phyloP scores from a whole-genome alignment of 2,797 vertebrate species.

The Peromyscus attwateri region DNA sequence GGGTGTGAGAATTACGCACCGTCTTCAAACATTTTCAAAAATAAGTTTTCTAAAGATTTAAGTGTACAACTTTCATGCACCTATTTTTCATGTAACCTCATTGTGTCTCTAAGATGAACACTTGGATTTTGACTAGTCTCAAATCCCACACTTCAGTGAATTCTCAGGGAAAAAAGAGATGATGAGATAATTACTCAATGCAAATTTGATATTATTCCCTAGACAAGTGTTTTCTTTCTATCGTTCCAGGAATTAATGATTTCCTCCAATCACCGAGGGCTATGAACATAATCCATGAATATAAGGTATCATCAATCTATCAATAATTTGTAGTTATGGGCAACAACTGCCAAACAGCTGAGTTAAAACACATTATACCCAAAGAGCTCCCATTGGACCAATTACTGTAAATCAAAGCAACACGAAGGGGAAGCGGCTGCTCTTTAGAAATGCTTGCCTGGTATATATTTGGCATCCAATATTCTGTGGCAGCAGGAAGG shows the following conservation, averaged over 20 bases:
- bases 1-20: not conserved
- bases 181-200: constrained; percentile 76
- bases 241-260: constrained; percentile 73
- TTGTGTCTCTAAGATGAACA: not conserved
- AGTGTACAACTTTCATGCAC: not conserved
- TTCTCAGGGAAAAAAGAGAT: constrained; percentile 31
- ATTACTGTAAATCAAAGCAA: constrained; percentile 64
- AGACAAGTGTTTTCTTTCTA: constrained; percentile 60
- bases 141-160: constrained; percentile 44
- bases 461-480: constrained; percentile 10
- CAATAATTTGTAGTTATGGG: constrained; percentile 69
- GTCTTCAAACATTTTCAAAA: constrained; percentile 23
- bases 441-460: constrained; percentile 58
- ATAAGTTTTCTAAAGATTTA: not conserved
- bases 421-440: constrained; percentile 48
- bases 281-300: constrained; percentile 75
- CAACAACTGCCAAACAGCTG: constrained; percentile 56
- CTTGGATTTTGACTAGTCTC: constrained; percentile 4
- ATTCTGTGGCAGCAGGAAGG: constrained; percentile 48
- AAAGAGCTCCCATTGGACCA: constrained; percentile 68
- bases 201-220: constrained; percentile 76
- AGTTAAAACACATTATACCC: constrained; percentile 60
- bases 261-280: constrained; percentile 64
- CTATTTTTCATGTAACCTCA: not conserved
- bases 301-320: constrained; percentile 75